Conservation (phyloP, 2,113 vertebrate genomes). For the Pica pica region DNA sequence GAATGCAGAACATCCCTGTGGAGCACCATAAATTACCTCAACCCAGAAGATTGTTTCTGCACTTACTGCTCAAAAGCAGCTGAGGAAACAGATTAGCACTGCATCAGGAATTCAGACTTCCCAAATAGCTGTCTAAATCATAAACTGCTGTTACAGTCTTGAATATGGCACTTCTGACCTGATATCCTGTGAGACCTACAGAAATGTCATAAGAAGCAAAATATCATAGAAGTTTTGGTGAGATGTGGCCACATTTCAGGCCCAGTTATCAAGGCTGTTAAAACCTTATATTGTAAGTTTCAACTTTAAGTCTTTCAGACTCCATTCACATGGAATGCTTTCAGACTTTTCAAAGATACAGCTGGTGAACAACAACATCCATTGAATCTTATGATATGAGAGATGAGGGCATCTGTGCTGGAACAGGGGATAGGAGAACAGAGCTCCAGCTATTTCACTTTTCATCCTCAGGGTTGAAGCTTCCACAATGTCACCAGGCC, state of each 20-base stretch:
- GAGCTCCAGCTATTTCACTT: neutral
- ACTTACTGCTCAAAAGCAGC: neutral
- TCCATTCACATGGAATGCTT: neutral
- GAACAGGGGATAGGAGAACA: neutral
- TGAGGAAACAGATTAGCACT: neutral
- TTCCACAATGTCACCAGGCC: neutral
- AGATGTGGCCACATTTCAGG: neutral
- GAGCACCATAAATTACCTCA: neutral
- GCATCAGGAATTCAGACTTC: neutral
- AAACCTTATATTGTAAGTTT: neutral
- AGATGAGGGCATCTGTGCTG: neutral
- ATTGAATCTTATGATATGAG: accelerated
- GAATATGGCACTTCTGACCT: neutral
- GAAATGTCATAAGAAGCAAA: neutral
- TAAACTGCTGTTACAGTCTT: neutral
- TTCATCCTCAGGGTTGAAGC: neutral
- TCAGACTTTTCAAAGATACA: neutral
- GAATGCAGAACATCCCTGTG: neutral
- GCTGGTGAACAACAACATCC: neutral
- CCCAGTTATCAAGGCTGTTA: neutral
- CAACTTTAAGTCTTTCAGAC: neutral
- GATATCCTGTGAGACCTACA: neutral
- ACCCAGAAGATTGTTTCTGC: neutral
- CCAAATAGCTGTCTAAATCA: neutral
- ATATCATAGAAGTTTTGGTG: neutral